A percentile compares a stretch with the other conserved stretches of the same genome.
Conservation (phyloP, 1,140 invertebrate species). For the Bombyx mandarina region DNA sequence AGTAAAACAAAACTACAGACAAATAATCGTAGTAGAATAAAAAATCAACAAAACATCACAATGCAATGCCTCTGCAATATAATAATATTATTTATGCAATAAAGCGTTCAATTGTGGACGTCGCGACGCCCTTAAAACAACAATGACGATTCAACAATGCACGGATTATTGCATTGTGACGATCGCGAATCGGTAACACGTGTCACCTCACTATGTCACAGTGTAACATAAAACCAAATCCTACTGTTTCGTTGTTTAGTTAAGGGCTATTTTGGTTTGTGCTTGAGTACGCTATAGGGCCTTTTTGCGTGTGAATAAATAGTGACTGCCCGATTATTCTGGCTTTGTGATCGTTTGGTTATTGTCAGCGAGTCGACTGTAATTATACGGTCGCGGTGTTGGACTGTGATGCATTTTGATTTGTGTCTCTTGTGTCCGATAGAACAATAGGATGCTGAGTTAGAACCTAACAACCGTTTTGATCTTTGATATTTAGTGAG, state of each 20-base stretch:
- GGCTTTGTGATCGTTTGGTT: conserved; percentile 67
- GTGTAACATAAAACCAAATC: too few relatives aligned
- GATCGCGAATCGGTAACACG: conserved; percentile 50
- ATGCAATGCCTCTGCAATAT: conserved; percentile 50
- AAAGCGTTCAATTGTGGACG: conserved; percentile 63
- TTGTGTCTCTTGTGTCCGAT: conserved; percentile 32
- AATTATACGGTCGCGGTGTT: conserved; percentile 56
- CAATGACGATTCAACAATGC: conserved; percentile 67
- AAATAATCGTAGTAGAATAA: conserved; percentile 24
- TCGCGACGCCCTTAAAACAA: conserved; percentile 66
- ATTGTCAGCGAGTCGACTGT: conserved; percentile 67
- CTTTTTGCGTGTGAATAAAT: too few relatives aligned
- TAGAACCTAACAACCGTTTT: too few relatives aligned
- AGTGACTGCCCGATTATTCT: conserved; percentile 54
- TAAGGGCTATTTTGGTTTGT: too few relatives aligned
- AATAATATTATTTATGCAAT: conserved; percentile 70
- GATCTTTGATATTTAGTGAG: too few relatives aligned
- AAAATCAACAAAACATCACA: conserved; percentile 48
- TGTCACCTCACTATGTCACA: conserved; percentile 31
- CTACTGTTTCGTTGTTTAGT: too few relatives aligned
- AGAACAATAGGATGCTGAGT: neutral
- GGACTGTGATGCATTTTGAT: conserved; percentile 42
- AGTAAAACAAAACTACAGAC: neutral
- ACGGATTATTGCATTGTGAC: conserved; percentile 66
- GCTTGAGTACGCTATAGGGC: too few relatives aligned